Percentiles rank a stretch among this genome's conserved stretches.
Conservation (phyloP, 2,888 invertebrate species). For the Leucophora obtusa region DNA sequence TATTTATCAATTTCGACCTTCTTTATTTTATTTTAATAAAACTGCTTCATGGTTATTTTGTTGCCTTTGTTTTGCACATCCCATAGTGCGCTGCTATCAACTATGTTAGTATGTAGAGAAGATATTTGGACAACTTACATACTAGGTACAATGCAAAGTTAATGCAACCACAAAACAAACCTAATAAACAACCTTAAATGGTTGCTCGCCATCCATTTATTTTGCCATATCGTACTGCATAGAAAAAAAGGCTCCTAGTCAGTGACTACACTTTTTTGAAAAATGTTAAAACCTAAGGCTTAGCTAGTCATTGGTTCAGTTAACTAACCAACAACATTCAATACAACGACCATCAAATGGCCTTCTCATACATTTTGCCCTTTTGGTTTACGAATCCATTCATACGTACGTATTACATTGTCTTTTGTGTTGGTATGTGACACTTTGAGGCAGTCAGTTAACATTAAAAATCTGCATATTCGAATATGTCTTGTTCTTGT, state of each 20-base stretch:
- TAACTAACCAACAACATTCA: background rate
- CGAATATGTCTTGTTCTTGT: conserved; percentile 14
- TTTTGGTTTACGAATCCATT: background rate
- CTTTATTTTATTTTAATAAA: too few species aligned
- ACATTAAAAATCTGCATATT: background rate
- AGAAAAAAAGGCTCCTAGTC: too few species aligned
- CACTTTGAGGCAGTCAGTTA: background rate
- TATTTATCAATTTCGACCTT: too few species aligned
- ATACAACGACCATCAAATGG: conserved; percentile 48
- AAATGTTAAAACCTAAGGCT: too few species aligned
- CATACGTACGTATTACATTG: background rate
- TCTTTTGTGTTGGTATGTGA: conserved; percentile 3
- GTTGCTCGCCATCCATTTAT: conserved; percentile 1
- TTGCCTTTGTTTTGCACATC: too few species aligned
- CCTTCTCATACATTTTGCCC: conserved; percentile 45
- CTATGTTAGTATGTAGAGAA: background rate
- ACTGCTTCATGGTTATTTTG: too few species aligned
- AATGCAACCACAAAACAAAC: conserved; percentile 8
- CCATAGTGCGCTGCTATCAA: background rate
- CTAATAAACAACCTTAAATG: conserved; percentile 27
- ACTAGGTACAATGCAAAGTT: background rate
- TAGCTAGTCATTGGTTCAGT: too few species aligned
- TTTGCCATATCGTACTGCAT: conserved; percentile 13
- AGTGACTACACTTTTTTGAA: too few species aligned
- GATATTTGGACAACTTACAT: background rate